Evolutionary conservation across 64 coral and sea anemone genomes (phyloP).

Genomic region (Anthopleura sola): DNA sequence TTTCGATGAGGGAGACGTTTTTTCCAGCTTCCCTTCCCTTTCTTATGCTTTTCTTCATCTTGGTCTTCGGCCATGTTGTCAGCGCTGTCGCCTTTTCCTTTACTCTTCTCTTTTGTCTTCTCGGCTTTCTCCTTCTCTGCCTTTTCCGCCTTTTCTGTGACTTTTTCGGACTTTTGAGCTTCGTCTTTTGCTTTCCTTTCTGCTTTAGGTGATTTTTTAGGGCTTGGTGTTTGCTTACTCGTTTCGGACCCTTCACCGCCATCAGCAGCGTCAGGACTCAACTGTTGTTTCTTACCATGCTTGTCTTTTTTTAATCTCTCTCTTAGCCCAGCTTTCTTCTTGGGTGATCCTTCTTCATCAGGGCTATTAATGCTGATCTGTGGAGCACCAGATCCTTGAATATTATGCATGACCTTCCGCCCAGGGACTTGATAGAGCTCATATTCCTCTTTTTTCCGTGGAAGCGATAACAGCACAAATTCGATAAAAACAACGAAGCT

Average conservation of each 20-base stretch:
- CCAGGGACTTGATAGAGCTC: constrained; percentile 18
- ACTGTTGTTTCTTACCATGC: background rate
- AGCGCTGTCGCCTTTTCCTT: background rate
- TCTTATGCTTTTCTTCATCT: background rate
- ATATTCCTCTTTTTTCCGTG: background rate
- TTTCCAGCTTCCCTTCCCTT: constrained; percentile 1
- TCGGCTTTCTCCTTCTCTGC: background rate
- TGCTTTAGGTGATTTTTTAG: background rate
- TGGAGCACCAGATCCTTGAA: background rate
- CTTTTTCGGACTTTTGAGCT: background rate
- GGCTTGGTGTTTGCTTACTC: background rate
- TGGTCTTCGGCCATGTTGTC: background rate
- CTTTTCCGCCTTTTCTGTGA: background rate
- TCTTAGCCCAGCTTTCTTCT: constrained; percentile 16
- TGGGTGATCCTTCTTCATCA: background rate
- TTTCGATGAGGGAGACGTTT: constrained; percentile 10
- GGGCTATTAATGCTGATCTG: constrained; percentile 10
- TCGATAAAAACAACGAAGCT: background rate
- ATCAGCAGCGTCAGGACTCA: background rate
- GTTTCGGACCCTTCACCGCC: background rate
- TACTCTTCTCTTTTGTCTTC: background rate
- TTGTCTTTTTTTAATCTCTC: constrained; percentile 8
- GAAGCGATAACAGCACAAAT: background rate
- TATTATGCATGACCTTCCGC: background rate
- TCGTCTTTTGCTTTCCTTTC: background rate